Evolutionary conservation across 2,113 vertebrate species (phyloP).

Genomic region (Climacteris rufus): DNA sequence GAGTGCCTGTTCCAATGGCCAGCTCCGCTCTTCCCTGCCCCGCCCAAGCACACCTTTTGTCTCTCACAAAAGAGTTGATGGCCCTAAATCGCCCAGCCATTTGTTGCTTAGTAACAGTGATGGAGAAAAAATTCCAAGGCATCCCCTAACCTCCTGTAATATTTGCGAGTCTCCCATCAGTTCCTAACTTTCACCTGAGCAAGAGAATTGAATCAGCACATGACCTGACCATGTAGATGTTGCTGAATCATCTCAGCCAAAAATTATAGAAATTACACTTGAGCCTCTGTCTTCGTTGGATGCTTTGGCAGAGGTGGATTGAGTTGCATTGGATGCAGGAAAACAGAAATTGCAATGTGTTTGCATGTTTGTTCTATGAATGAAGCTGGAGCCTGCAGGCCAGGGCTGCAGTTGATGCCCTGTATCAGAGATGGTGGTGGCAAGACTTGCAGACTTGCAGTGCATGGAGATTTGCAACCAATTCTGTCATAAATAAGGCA

Average conservation of each 20-base stretch:
- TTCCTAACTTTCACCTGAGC: neutral
- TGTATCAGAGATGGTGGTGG: neutral
- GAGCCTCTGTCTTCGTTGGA: neutral
- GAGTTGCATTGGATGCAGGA: neutral
- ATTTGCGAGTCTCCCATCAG: neutral
- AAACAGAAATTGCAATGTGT: neutral
- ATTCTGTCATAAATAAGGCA: neutral
- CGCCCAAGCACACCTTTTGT: too few species aligned
- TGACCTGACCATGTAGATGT: neutral
- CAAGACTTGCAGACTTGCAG: neutral
- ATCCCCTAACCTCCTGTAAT: too few species aligned
- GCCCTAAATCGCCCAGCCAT: too few species aligned
- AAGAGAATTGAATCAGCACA: neutral
- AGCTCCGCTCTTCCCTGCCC: too few species aligned
- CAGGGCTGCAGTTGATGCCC: too few species aligned
- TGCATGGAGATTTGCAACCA: neutral
- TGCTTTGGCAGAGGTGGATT: neutral
- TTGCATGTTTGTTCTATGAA: accelerated
- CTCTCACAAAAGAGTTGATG: too few species aligned
- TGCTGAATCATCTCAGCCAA: neutral
- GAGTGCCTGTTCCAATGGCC: too few species aligned
- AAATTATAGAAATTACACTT: neutral
- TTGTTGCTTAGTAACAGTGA: too few species aligned
- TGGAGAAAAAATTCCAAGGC: too few species aligned
- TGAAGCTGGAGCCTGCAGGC: neutral